phyloP scores from a whole-genome alignment of 2,113 vertebrate species.

The Butorides virescens region DNA sequence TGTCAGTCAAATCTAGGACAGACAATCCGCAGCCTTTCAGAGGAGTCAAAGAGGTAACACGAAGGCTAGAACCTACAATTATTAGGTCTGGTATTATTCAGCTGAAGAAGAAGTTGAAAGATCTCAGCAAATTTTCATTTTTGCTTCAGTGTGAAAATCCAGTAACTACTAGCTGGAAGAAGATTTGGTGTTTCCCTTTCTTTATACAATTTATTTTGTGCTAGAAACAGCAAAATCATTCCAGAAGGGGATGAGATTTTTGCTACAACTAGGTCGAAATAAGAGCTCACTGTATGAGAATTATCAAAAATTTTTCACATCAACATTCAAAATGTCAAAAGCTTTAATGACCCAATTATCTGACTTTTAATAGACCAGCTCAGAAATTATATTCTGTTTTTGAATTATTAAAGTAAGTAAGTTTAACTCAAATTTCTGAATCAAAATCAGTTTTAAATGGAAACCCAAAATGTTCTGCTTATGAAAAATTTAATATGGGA shows the following conservation, averaged over 20 bases:
- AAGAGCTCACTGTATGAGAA: not conserved
- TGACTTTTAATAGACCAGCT: not conserved
- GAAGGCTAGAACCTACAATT: not conserved
- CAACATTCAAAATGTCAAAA: not conserved
- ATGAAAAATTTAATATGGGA: not conserved
- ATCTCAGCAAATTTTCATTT: not conserved
- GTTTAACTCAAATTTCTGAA: not conserved
- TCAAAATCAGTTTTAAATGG: not conserved
- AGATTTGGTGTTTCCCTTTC: not conserved
- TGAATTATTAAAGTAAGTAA: not conserved
- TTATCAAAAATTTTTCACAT: not conserved
- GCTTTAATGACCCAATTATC: not conserved
- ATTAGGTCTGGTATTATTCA: not conserved
- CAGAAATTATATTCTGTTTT: not conserved
- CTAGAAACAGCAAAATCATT: not conserved
- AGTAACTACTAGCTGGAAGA: not conserved
- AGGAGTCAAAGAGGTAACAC: not conserved
- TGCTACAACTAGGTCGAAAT: not conserved
- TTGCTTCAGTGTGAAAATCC: not conserved
- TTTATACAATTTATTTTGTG: not conserved
- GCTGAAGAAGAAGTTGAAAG: not conserved
- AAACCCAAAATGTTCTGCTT: not conserved
- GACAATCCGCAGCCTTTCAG: not conserved
- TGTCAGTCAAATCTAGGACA: not conserved
- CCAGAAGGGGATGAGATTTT: not conserved